Evolutionary conservation across 1,140 invertebrate genomes (phyloP).

Genomic region (Globodera rostochiensis): DNA sequence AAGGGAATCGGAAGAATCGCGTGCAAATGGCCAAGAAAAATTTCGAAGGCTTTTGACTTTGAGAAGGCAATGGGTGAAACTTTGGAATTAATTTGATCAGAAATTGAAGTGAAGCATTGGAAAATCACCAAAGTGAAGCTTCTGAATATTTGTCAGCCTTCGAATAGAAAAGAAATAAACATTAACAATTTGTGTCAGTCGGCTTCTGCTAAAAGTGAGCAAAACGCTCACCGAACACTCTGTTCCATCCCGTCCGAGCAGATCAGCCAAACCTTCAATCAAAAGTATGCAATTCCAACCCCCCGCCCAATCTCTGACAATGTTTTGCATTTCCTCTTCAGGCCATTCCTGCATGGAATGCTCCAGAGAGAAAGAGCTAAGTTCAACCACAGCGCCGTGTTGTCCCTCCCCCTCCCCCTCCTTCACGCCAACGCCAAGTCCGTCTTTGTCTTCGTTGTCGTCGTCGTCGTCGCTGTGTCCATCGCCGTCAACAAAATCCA

Average conservation of each 20-base stretch:
- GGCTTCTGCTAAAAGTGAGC: not conserved
- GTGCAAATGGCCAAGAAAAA: slow-evolving; percentile 29
- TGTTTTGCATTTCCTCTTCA: slow-evolving; percentile 25
- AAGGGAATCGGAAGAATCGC: slow-evolving; percentile 12
- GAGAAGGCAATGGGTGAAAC: slow-evolving; percentile 28
- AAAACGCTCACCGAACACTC: not conserved
- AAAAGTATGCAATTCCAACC: not conserved
- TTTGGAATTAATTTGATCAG: not conserved
- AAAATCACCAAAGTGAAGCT: slow-evolving; percentile 6
- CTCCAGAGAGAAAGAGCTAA: slow-evolving; percentile 27
- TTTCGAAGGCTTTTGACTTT: slow-evolving; percentile 25
- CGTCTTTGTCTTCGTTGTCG: not conserved
- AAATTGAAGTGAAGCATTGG: not conserved
- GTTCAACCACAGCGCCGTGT: not conserved
- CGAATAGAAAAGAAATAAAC: not conserved
- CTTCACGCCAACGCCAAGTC: not conserved
- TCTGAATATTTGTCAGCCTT: slow-evolving; percentile 29
- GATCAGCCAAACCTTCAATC: slow-evolving; percentile 2
- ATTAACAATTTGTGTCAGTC: not conserved
- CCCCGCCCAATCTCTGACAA: slow-evolving; percentile 8
- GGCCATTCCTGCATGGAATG: slow-evolving; percentile 14
- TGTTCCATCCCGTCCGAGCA: not conserved
- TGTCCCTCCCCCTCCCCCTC: not conserved
- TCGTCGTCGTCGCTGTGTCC: not conserved
- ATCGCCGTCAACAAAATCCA: not conserved